Conservation (phyloP, 1,140 invertebrate species). For the Drosophila miranda region DNA sequence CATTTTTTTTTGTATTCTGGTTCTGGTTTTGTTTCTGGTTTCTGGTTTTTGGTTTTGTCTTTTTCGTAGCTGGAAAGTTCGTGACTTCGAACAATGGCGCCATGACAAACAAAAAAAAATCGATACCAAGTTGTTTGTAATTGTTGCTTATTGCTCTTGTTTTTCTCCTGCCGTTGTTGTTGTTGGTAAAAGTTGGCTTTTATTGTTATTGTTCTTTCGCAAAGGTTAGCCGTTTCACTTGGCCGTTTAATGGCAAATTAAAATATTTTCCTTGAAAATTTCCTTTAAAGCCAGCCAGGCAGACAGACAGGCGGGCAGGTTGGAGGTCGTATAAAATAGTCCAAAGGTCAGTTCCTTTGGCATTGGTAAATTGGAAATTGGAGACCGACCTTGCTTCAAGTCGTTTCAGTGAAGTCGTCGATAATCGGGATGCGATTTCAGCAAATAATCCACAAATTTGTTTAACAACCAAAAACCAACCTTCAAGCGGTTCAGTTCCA, state of each 20-base stretch:
- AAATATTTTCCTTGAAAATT: slow-evolving; percentile 38
- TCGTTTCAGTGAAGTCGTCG: too few species aligned
- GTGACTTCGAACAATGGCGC: slow-evolving; percentile 50
- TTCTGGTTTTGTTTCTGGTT: slow-evolving; percentile 16
- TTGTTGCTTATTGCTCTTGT: slow-evolving; percentile 39
- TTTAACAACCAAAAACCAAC: too few species aligned
- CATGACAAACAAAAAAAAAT: slow-evolving; percentile 51
- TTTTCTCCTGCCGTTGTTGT: slow-evolving; percentile 20
- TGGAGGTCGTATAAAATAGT: slow-evolving; percentile 15
- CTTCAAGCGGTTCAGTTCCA: too few species aligned
- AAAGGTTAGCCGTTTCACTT: slow-evolving; percentile 34
- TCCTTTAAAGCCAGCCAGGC: neutral
- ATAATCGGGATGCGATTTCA: too few species aligned
- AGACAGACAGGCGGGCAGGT: too few species aligned
- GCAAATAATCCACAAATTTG: too few species aligned
- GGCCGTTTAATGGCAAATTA: slow-evolving; percentile 50
- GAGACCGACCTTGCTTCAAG: too few species aligned
- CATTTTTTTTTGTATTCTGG: slow-evolving; percentile 1
- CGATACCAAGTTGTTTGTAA: slow-evolving; percentile 54
- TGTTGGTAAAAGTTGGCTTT: slow-evolving; percentile 26
- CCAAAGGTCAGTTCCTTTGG: too few species aligned
- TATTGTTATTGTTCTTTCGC: slow-evolving; percentile 39
- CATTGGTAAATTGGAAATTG: too few species aligned
- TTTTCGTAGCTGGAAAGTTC: slow-evolving; percentile 42
- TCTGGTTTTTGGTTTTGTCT: slow-evolving; percentile 15